phyloP scores from a whole-genome alignment of 2,888 invertebrate genomes.

The Microchrysa polita region DNA sequence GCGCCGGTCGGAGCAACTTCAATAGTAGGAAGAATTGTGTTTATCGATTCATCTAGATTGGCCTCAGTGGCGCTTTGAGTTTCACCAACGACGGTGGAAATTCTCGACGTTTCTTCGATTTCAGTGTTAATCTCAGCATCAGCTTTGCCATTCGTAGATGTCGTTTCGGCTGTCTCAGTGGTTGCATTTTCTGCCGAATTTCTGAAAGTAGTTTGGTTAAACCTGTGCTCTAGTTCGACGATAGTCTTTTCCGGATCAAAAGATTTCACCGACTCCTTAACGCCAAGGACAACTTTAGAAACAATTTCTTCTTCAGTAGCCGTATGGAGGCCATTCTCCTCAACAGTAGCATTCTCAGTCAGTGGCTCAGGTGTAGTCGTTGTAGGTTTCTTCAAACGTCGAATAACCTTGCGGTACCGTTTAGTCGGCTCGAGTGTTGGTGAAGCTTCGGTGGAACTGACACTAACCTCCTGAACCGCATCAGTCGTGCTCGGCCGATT shows the following conservation, averaged over 20 bases:
- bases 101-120: background rate
- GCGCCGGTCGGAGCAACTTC: background rate
- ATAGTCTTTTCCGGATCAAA: conserved; percentile 3
- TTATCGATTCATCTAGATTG: too few relatives aligned
- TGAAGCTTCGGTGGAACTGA: conserved; percentile 48
- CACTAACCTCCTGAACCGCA: background rate
- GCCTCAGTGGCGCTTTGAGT: background rate
- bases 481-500: background rate
- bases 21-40: background rate
- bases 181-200: background rate
- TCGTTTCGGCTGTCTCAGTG: background rate
- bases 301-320: conserved; percentile 4
- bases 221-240: background rate
- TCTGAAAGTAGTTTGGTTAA: conserved; percentile 15
- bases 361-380: background rate
- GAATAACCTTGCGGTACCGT: conserved; percentile 58
- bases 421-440: conserved; percentile 53
- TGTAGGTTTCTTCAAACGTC: conserved; percentile 56
- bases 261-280: conserved; percentile 8
- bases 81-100: background rate
- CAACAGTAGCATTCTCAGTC: background rate
- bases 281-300: background rate
- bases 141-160: background rate
- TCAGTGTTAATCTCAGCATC: too few relatives aligned
- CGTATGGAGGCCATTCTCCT: conserved; percentile 12